Evolutionary conservation across 1,140 invertebrate species (phyloP).

Genomic region (Theocolax elegans): DNA sequence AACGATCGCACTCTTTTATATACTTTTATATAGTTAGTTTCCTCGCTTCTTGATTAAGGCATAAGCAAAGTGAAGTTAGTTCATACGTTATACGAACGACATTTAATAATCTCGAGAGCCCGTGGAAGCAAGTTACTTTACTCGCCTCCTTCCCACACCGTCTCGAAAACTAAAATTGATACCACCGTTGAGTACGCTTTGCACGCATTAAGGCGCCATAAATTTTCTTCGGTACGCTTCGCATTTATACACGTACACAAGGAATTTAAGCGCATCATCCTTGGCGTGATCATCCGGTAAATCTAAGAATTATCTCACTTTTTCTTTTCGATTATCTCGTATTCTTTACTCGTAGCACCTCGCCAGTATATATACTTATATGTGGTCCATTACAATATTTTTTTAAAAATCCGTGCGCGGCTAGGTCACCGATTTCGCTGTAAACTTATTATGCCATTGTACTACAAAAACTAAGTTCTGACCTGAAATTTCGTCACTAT

Average conservation of each 20-base stretch:
- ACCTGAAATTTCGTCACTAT: no score
- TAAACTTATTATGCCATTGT: no score
- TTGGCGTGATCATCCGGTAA: slow-evolving; percentile 2
- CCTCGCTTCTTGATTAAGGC: slow-evolving; percentile 27
- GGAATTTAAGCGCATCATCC: slow-evolving; percentile 7
- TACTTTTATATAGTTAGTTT: slow-evolving; percentile 20
- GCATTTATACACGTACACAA: not conserved
- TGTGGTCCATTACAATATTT: no score
- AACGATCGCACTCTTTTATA: slow-evolving; percentile 23
- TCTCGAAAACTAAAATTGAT: slow-evolving; percentile 20
- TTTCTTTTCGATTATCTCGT: not conserved
- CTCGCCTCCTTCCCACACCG: not conserved
- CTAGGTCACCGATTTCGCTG: no score
- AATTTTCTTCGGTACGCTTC: slow-evolving; percentile 17
- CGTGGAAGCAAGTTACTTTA: not conserved
- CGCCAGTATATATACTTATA: no score
- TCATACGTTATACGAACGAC: slow-evolving; percentile 23
- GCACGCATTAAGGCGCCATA: slow-evolving; percentile 17
- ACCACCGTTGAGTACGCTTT: slow-evolving; percentile 9
- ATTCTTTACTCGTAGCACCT: no score
- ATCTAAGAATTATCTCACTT: slow-evolving; percentile 10
- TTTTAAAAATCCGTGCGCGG: no score
- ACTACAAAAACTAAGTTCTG: no score
- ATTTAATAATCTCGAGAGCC: slow-evolving; percentile 18
- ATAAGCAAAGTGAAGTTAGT: slow-evolving; percentile 15